Evolutionary conservation across 2,888 invertebrate genomes (phyloP).

Genomic region (Xestia ashworthii): DNA sequence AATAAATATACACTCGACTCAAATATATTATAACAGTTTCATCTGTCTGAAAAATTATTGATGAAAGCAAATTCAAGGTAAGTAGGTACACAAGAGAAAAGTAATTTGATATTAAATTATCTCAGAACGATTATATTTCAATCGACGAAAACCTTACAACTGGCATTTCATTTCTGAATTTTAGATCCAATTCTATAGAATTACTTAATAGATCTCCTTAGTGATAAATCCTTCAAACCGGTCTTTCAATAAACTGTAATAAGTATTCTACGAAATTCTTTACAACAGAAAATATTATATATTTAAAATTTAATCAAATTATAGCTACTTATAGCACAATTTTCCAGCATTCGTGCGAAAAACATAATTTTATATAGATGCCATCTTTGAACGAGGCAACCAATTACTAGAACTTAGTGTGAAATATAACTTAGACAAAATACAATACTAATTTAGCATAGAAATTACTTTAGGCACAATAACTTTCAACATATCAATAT

Average conservation of each 20-base stretch:
- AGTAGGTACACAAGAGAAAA: neutral
- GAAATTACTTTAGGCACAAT: conserved; percentile 50
- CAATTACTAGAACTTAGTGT: conserved; percentile 21
- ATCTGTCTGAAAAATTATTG: neutral
- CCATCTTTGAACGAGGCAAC: neutral
- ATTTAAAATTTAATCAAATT: conserved; percentile 14
- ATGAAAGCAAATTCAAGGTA: neutral
- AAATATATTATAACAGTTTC: neutral
- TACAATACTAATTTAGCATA: conserved; percentile 47
- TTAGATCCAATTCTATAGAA: neutral
- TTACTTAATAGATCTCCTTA: conserved; percentile 29
- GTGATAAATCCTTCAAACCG: conserved; percentile 20
- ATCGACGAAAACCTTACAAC: conserved; percentile 8
- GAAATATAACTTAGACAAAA: conserved; percentile 22
- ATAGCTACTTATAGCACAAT: neutral
- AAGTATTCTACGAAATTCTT: conserved; percentile 8
- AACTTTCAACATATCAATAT: conserved; percentile 43
- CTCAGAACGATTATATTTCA: conserved; percentile 21
- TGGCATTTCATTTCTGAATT: neutral
- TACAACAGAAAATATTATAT: conserved; percentile 13
- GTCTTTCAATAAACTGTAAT: conserved; percentile 22
- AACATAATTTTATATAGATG: neutral
- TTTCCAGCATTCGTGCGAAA: neutral
- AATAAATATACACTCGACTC: too few species aligned
- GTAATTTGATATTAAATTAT: conserved; percentile 9